Percentiles rank a stretch among this genome's conserved stretches.
Conservation (phyloP, 2,888 invertebrate species). For the Blera fallax region DNA sequence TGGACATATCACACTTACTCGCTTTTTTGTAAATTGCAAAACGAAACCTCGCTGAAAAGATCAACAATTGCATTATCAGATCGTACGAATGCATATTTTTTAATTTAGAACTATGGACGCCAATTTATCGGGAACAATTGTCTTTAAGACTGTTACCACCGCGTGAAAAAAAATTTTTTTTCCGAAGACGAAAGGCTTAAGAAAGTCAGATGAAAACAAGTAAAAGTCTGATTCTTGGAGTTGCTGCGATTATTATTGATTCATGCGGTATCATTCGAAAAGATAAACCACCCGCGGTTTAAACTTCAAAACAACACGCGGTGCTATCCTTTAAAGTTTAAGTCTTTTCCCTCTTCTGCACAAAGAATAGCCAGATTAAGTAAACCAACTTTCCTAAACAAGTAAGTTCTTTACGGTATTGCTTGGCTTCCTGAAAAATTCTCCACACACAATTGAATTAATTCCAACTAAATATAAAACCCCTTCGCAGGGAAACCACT, state of each 20-base stretch:
- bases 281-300: not conserved
- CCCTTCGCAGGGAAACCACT: constrained; percentile 24
- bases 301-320: not conserved
- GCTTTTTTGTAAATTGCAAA: no score
- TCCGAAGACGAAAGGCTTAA: no score
- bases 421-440: constrained; percentile 7
- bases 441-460: constrained; percentile 45
- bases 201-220: no score
- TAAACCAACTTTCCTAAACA: not conserved
- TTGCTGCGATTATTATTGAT: not conserved
- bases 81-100: no score
- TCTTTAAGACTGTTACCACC: no score
- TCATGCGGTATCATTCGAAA: not conserved
- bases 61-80: no score
- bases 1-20: no score
- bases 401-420: not conserved
- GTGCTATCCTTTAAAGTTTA: not conserved
- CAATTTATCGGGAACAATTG: no score
- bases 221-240: no score
- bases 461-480: constrained; percentile 29
- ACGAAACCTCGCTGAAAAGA: no score
- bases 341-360: not conserved
- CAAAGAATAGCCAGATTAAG: not conserved
- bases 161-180: no score
- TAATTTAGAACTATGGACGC: no score